Evolutionary conservation across 2,888 invertebrate genomes (phyloP), one percentile per base, ranked within the genome.

Genomic region (Smittia sp.): DNA sequence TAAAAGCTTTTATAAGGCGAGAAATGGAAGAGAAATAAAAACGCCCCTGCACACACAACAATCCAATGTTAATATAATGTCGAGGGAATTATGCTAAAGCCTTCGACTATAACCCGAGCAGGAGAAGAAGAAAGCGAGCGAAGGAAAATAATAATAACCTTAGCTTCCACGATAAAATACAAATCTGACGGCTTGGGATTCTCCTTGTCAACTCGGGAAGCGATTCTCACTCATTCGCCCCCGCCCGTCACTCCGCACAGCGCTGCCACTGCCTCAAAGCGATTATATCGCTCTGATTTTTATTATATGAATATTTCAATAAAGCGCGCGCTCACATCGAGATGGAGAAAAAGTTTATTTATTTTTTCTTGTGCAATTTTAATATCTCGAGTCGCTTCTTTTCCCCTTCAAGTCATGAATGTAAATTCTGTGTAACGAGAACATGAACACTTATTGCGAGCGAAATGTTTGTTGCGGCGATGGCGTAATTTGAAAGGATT

Each of bases 31-130:
- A 46, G 46, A 46, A 32, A 32, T n/a, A 11, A 20, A n/a, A 58
- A 63, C 63, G 63, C 63, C 63, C 27, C 27, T n/a, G 25, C 20
- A 24, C n/a, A 52, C 13, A n/a, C n/a, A 7, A 18, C 58, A 22
- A 63, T 63, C n/a, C 63, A 63, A 63, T 63, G 20, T 63, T 63
- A 63, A 63, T 27, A 63, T 27, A 63, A 63, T 63, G 63, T 63
- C 63, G 15, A 13, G 25, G 25, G 25, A 27, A 63, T 27, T 58
- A 18, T 18, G 22, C 20, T 46, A 25, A 27, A 63, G 63, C 63
- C 27, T 63, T 63, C 7, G 22, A 25, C 15, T 58, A 25, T 20
- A 25, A 27, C 63, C 63, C 24, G 20, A 13, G 20, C 2, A 58
- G n/a, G 46, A 46, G 46, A 46, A 46, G 11, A 46, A 58, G 58